Evolutionary conservation across 1,140 invertebrate species (phyloP).

Genomic region (Eupristina koningsbergeri): DNA sequence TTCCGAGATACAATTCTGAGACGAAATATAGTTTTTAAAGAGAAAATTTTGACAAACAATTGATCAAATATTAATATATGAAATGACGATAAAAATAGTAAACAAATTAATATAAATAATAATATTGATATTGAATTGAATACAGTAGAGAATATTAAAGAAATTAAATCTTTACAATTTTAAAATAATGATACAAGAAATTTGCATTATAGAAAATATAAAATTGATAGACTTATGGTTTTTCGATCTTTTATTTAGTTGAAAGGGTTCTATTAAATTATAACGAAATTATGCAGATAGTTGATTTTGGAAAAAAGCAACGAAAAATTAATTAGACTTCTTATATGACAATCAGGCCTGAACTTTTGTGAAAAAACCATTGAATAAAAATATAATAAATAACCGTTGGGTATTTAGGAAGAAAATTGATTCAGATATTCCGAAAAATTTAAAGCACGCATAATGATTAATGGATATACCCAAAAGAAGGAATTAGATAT

Average conservation of each 20-base stretch:
- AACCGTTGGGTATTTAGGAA: slow-evolving; percentile 53
- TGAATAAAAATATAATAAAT: slow-evolving; percentile 46
- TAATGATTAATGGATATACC: slow-evolving; percentile 32
- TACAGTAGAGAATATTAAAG: not conserved
- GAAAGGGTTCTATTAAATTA: slow-evolving; percentile 18
- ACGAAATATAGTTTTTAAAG: slow-evolving; percentile 26
- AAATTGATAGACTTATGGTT: slow-evolving; percentile 26
- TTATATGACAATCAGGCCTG: slow-evolving; percentile 48
- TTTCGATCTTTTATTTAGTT: slow-evolving; percentile 27
- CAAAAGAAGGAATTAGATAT: slow-evolving; percentile 49
- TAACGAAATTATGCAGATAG: slow-evolving; percentile 19
- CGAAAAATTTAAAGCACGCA: slow-evolving; percentile 42
- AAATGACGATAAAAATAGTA: not conserved
- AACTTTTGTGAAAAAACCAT: slow-evolving; percentile 46
- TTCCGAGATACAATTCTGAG: slow-evolving; percentile 15
- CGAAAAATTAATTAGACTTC: slow-evolving; percentile 16
- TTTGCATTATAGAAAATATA: not conserved
- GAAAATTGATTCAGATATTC: slow-evolving; percentile 46
- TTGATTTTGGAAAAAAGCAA: slow-evolving; percentile 4
- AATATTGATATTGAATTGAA: too few species aligned
- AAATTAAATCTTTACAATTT: too few species aligned
- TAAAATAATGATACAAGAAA: not conserved
- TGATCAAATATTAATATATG: too few species aligned
- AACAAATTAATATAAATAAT: too few species aligned
- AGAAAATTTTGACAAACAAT: not conserved